phyloP scores from a whole-genome alignment of 2,113 vertebrate species.

The Microcebus lehilahytsara region DNA sequence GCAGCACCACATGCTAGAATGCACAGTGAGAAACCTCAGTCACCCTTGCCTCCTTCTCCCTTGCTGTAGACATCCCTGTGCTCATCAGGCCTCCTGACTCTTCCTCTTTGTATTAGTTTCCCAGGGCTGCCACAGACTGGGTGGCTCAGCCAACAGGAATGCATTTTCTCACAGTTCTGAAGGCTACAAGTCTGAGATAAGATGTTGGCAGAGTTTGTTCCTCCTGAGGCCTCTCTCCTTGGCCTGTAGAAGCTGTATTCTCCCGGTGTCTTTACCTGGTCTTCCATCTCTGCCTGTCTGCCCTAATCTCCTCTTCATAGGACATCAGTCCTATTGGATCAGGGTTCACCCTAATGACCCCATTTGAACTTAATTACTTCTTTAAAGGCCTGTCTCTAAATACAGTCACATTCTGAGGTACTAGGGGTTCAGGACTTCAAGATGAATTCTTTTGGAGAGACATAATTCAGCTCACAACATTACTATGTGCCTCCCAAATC shows the following conservation, averaged over 20 bases:
- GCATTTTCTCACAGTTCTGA: not conserved
- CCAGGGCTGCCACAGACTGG: rapidly evolving
- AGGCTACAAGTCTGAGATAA: not conserved
- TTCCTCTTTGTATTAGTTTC: not conserved
- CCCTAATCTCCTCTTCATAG: not conserved
- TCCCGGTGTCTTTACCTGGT: not conserved
- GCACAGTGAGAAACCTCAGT: not conserved
- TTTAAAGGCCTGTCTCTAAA: not conserved
- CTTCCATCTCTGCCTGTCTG: not conserved
- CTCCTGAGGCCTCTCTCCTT: not conserved
- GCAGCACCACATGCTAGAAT: too few relatives aligned
- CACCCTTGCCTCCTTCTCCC: too few relatives aligned
- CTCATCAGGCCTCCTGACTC: not conserved
- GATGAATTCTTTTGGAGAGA: not conserved
- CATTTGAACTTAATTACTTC: not conserved
- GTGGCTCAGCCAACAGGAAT: not conserved
- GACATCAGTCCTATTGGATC: not conserved
- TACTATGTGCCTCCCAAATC: not conserved
- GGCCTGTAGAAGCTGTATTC: not conserved
- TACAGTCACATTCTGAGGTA: not conserved
- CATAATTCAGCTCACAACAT: not conserved
- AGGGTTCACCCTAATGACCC: not conserved
- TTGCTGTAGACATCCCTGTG: rapidly evolving
- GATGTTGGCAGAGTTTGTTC: not conserved
- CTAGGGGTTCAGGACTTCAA: not conserved